Percentiles rank a stretch among this genome's conserved stretches.
Evolutionary conservation across 2,888 invertebrate genomes (phyloP).

Genomic region (Pyrgus malvae): DNA sequence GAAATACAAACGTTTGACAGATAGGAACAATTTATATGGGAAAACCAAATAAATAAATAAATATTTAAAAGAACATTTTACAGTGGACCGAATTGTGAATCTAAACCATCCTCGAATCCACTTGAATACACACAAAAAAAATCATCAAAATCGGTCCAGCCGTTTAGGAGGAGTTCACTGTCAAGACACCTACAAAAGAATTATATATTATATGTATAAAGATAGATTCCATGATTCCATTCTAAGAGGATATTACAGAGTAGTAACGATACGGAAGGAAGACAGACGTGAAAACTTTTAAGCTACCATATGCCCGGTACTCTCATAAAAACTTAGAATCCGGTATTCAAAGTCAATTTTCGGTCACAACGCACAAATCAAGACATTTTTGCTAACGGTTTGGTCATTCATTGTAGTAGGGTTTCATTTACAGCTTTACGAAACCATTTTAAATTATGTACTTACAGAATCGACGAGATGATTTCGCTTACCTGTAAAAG

Average conservation of each 20-base stretch:
- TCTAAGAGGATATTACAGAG: slow-evolving; percentile 6
- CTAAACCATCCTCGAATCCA: too few relatives aligned
- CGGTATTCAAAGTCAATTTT: slow-evolving; percentile 22
- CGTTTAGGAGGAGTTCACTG: too few relatives aligned
- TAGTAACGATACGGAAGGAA: slow-evolving; percentile 9
- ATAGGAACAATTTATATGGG: too few relatives aligned
- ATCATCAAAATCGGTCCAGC: too few relatives aligned
- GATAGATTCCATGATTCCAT: too few relatives aligned
- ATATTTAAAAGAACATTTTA: too few relatives aligned
- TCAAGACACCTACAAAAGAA: too few relatives aligned
- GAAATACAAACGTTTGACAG: too few relatives aligned
- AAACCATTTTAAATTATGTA: background rate
- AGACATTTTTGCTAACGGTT: slow-evolving; percentile 8
- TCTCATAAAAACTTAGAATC: slow-evolving; percentile 26
- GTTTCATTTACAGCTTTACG: background rate
- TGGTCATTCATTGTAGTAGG: background rate
- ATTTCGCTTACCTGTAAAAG: background rate
- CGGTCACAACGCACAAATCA: slow-evolving; percentile 6
- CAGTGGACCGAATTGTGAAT: too few relatives aligned
- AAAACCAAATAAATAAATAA: too few relatives aligned
- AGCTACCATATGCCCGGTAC: slow-evolving; percentile 17
- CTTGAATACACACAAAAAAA: too few relatives aligned
- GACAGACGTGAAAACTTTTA: slow-evolving; percentile 17
- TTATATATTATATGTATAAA: too few relatives aligned
- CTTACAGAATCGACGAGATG: background rate